Conservation (phyloP, 1,140 invertebrate genomes). For the Trichonephila clavipes region DNA sequence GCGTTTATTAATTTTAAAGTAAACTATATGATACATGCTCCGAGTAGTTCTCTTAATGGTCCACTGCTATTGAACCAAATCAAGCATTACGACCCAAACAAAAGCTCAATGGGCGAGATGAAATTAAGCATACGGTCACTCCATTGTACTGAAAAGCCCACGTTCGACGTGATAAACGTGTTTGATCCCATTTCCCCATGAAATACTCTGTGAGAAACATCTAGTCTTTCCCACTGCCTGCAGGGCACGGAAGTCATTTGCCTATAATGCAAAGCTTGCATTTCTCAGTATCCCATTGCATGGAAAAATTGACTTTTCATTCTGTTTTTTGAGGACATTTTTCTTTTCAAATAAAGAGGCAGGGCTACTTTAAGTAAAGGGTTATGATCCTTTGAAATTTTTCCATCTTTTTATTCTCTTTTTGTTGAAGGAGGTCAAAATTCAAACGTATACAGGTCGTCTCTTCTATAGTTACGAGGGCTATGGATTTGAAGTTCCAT, state of each 20-base stretch:
- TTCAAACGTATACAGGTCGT: too few relatives aligned
- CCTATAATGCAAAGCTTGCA: background rate
- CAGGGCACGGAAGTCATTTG: background rate
- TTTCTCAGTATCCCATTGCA: background rate
- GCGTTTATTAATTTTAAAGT: too few relatives aligned
- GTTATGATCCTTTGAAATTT: too few relatives aligned
- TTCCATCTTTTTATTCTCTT: too few relatives aligned
- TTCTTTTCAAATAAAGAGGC: too few relatives aligned
- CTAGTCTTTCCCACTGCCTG: background rate
- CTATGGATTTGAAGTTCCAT: too few relatives aligned
- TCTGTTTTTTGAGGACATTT: background rate
- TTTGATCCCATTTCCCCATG: background rate
- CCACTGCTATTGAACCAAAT: background rate
- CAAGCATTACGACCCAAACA: background rate
- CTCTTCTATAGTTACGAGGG: too few relatives aligned
- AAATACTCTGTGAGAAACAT: background rate
- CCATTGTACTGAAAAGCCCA: background rate
- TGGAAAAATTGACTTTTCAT: background rate
- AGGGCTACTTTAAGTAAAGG: too few relatives aligned
- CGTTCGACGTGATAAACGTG: background rate
- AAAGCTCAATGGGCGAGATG: background rate
- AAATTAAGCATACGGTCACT: background rate
- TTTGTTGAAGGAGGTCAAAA: too few relatives aligned
- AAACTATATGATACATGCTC: too few relatives aligned
- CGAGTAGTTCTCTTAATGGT: too few relatives aligned